These are phyloP conservation scores for Chorisops tibialis DNA, from an alignment of 2,888 invertebrate species.

Conservation along the genomic window DNA sequence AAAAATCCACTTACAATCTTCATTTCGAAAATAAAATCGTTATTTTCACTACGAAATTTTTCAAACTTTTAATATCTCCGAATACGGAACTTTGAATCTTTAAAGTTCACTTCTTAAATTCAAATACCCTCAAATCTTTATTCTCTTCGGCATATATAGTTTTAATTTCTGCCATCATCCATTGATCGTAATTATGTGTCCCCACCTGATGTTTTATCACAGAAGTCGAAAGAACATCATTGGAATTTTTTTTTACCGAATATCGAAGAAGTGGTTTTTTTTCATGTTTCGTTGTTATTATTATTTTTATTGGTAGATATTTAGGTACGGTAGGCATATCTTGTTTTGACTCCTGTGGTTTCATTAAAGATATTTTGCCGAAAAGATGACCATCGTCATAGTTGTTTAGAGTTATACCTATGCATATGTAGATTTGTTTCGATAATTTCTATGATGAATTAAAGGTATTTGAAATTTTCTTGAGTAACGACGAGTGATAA, in stretches of 20 bases:
- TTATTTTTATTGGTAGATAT: too few relatives aligned
- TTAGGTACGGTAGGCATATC: too few relatives aligned
- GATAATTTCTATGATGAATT: too few relatives aligned
- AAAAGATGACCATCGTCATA: too few relatives aligned
- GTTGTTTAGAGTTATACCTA: too few relatives aligned
- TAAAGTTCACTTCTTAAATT: slow-evolving; percentile 4
- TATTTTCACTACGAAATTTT: neutral
- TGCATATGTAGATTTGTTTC: too few relatives aligned
- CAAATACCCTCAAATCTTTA: slow-evolving; percentile 3
- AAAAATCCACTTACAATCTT: slow-evolving; percentile 18
- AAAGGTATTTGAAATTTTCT: too few relatives aligned
- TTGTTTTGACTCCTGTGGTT: too few relatives aligned
- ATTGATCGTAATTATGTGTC: neutral
- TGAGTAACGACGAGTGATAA: too few relatives aligned
- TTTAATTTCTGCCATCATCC: slow-evolving; percentile 1
- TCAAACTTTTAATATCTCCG: too few relatives aligned
- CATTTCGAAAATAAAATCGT: neutral
- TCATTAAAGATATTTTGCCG: too few relatives aligned
- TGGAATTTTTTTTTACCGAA: neutral
- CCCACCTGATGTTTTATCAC: slow-evolving; percentile 9
- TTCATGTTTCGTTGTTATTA: too few relatives aligned
- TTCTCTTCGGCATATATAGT: slow-evolving; percentile 4
- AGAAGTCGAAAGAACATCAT: neutral
- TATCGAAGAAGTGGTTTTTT: neutral
- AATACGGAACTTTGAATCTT: neutral